Base-by-base conservation (phyloP, 2,113 vertebrate genomes). In the Otus sunia region DNA sequence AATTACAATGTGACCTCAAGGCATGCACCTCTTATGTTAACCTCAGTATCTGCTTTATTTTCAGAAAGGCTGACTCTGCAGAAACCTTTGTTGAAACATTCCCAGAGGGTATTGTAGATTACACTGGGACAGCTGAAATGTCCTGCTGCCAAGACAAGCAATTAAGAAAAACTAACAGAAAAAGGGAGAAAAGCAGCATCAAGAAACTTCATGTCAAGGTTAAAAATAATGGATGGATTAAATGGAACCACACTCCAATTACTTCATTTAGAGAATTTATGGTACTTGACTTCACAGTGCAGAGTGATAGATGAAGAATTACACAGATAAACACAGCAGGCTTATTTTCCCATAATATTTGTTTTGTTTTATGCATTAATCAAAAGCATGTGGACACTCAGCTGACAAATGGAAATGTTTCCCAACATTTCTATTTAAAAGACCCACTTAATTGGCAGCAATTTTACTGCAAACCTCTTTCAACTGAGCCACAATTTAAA, bases 41-140 rank as follows among this genome's bases (percentile, higher is more conserved):
- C 69, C 82, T 92, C 39, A 8, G 30, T 45, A 60, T 68, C 92
- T 69, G 94, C 86, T 90, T 95, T 94, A 92, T 96, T 92, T 94
- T 71, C 92, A 77, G 90, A 92, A 67, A 34, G 47, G 93, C 96
- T 96, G 96, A 97, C 47, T 96, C 86, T 2, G 93, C 96, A 97
- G 88, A 93, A 91, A 34, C 53, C 69, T 84, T 83, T 85, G 90
- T 74, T 55, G 92, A 73, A 95, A 37, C 85, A 13, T 55, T 80
- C 93, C 96, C 97, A 81, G 90, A 58, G 90, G 96, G 96, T 59
- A 77, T 55, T 92, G 74, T 47, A 75, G 77, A 85, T 95, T 85
- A 73, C 92, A 73, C 37, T 19, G 78, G 93, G 93, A 95, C 63
- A 92, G 90, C 84, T 37, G 83, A 82, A 47, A 23, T 4, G 34